Conservation (phyloP, 2,888 invertebrate genomes). For the Merodon equestris region DNA sequence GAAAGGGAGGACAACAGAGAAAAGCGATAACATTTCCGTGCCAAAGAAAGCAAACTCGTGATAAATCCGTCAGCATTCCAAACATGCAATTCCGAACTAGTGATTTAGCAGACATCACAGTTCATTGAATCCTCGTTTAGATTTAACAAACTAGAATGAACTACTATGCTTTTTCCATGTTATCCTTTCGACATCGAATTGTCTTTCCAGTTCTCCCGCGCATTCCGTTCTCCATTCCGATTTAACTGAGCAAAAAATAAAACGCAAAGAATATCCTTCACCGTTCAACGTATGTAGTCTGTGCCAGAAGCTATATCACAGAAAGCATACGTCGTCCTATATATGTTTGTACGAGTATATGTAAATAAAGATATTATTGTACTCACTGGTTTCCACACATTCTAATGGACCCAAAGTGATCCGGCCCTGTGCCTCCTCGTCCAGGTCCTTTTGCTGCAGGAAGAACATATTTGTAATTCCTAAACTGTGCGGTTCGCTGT, state of each 20-base stretch:
- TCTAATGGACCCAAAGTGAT: constrained; percentile 94
- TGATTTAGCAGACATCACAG: constrained; percentile 26
- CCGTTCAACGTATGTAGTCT: constrained; percentile 1
- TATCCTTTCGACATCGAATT: constrained; percentile 22
- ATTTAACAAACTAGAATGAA: constrained; percentile 12
- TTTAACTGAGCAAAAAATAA: constrained; percentile 15
- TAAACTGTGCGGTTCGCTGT: constrained; percentile 88
- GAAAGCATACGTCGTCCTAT: background rate
- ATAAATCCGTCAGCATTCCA: background rate
- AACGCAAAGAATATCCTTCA: constrained; percentile 24
- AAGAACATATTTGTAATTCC: constrained; percentile 95
- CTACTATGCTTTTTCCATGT: background rate
- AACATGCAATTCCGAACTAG: background rate
- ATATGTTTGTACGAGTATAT: background rate
- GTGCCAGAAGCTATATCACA: constrained; percentile 6
- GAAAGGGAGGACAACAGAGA: too few species aligned
- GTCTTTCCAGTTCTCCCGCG: constrained; percentile 9
- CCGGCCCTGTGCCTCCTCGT: constrained; percentile 90
- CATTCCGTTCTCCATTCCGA: background rate
- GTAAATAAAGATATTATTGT: constrained; percentile 70
- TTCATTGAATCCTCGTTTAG: constrained; percentile 35
- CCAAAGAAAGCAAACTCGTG: too few species aligned
- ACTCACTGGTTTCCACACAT: constrained; percentile 96
- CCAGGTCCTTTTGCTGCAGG: constrained; percentile 89
- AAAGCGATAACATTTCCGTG: too few species aligned